These are phyloP conservation scores for Xiphias gladius DNA, from an alignment of 2,113 vertebrate genomes.

Conservation along the genomic window DNA sequence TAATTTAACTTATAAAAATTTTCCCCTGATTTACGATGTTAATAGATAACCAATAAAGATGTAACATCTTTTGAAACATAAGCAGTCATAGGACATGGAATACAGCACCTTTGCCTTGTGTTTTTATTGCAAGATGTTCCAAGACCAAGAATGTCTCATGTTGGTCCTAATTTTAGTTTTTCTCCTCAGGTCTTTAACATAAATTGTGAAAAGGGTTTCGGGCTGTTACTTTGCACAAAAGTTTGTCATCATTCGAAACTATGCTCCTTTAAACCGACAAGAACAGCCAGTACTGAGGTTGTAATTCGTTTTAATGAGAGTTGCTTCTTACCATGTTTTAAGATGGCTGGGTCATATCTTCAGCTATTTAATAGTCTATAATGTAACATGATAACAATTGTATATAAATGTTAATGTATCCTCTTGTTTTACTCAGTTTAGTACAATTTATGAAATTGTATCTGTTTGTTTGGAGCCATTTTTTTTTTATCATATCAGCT, in stretches of 20 bases:
- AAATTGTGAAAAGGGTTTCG: background rate
- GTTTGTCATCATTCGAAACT: background rate
- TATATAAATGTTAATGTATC: background rate
- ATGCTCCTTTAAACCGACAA: background rate
- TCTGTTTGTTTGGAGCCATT: conserved; percentile 9
- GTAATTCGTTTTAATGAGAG: background rate
- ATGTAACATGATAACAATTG: background rate
- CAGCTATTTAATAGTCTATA: background rate
- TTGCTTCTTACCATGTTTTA: background rate
- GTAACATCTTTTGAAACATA: too few species aligned
- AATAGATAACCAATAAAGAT: background rate
- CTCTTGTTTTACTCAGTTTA: background rate
- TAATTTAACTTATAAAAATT: background rate
- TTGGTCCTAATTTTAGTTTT: background rate
- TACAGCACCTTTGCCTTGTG: background rate
- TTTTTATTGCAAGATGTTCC: background rate
- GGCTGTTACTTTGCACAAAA: background rate
- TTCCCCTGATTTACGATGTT: background rate
- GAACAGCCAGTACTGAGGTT: background rate
- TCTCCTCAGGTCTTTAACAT: too few species aligned
- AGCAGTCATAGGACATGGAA: background rate
- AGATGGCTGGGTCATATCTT: background rate
- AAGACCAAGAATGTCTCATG: background rate
- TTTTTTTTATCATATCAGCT: conserved; percentile 12
- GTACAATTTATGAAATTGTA: background rate